A percentile compares a stretch with the other conserved stretches of the same genome.
These are phyloP conservation scores for Heliconius ismenius DNA, from an alignment of 2,888 invertebrate species.

Conservation along the genomic window DNA sequence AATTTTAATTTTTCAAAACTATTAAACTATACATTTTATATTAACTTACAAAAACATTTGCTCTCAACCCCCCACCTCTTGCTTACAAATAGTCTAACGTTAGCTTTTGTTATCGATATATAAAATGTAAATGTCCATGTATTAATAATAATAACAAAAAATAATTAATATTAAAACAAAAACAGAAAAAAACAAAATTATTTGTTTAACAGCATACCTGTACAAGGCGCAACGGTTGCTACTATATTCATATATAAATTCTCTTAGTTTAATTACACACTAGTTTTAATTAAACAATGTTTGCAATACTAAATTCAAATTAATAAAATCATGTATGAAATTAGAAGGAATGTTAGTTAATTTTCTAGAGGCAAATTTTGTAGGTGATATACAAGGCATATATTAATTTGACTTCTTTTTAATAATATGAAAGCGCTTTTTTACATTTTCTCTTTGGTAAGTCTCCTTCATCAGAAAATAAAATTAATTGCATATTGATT, in stretches of 20 bases:
- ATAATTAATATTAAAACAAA: too few species aligned
- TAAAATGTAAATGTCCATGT: too few species aligned
- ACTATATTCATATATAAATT: neutral
- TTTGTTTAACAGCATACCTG: too few species aligned
- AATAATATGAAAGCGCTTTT: neutral
- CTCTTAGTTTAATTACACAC: neutral
- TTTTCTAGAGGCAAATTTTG: neutral
- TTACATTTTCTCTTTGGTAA: neutral
- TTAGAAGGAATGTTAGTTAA: conserved; percentile 3
- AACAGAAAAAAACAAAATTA: too few species aligned
- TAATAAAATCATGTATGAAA: conserved; percentile 1
- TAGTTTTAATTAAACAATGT: conserved; percentile 6
- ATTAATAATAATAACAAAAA: too few species aligned
- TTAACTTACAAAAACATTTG: too few species aligned
- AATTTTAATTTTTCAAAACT: too few species aligned
- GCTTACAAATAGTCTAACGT: too few species aligned
- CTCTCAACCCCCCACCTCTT: too few species aligned
- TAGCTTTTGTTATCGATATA: too few species aligned
- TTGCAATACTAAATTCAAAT: neutral
- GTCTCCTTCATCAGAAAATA: neutral
- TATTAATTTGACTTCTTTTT: neutral
- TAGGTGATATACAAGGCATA: neutral
- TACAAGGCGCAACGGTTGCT: too few species aligned
- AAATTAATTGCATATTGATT: neutral
- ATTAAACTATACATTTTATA: too few species aligned